These are phyloP conservation scores for Cephus pulcher DNA, from an alignment of 2,888 invertebrate species.

Conservation along the genomic window DNA sequence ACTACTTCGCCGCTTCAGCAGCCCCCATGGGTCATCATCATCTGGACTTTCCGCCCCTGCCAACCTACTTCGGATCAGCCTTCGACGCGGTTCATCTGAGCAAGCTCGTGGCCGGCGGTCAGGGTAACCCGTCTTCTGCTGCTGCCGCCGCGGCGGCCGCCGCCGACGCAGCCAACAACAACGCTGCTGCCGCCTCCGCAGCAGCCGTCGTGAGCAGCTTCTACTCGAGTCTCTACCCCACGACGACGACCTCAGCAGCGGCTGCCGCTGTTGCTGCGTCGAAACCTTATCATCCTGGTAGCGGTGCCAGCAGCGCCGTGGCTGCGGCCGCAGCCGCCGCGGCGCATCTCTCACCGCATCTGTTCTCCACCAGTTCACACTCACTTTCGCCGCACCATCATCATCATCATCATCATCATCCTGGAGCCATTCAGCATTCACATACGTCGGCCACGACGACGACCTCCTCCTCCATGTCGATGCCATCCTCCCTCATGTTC, in stretches of 20 bases:
- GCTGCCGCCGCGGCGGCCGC: slow-evolving; percentile 69
- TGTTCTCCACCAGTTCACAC: too few relatives aligned
- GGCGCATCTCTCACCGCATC: too few relatives aligned
- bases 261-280: slow-evolving; percentile 54
- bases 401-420: too few relatives aligned
- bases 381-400: too few relatives aligned
- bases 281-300: slow-evolving; percentile 64
- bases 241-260: slow-evolving; percentile 59
- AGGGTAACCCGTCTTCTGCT: slow-evolving; percentile 65
- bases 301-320: too few relatives aligned
- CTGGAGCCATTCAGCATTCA: too few relatives aligned
- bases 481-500: slow-evolving; percentile 67
- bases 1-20: slow-evolving; percentile 74
- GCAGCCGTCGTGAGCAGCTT: slow-evolving; percentile 77
- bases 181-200: slow-evolving; percentile 61
- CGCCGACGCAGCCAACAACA: slow-evolving; percentile 64
- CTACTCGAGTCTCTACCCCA: slow-evolving; percentile 75
- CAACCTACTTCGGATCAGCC: slow-evolving; percentile 81
- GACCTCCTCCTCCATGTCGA: slow-evolving; percentile 67
- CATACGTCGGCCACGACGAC: slow-evolving; percentile 31
- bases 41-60: slow-evolving; percentile 75
- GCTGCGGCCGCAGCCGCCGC: not conserved
- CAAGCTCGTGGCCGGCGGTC: slow-evolving; percentile 68
- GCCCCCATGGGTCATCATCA: slow-evolving; percentile 67
- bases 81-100: slow-evolving; percentile 76